Evolutionary conservation across 1,140 invertebrate species (phyloP).

Genomic region (Drosophila repleta): DNA sequence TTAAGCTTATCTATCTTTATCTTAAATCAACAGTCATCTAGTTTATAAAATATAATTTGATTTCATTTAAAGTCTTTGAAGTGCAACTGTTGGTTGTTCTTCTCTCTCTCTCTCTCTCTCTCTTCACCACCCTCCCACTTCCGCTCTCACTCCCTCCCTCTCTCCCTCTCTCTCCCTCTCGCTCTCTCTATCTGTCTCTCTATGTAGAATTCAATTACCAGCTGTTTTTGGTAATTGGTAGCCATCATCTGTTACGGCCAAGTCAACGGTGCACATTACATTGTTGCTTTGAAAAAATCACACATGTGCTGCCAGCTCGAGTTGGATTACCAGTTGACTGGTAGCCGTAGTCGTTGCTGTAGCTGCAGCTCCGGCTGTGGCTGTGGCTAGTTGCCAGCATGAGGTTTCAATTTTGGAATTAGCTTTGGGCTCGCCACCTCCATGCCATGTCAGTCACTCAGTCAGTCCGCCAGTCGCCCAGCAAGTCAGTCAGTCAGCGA

Average conservation of each 20-base stretch:
- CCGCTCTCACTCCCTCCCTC: too few relatives aligned
- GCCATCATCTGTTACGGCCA: not conserved
- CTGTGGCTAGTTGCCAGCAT: constrained; percentile 10
- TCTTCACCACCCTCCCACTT: too few relatives aligned
- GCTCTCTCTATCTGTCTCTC: too few relatives aligned
- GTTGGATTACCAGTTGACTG: constrained; percentile 16
- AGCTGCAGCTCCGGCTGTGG: not conserved
- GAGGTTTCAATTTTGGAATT: constrained; percentile 37
- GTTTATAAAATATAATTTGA: too few relatives aligned
- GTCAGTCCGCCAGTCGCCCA: not conserved
- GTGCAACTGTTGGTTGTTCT: too few relatives aligned
- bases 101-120: too few relatives aligned
- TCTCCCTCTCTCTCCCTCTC: too few relatives aligned
- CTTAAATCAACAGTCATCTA: too few relatives aligned
- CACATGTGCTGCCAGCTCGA: not conserved
- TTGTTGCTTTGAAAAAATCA: not conserved
- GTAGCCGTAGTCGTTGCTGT: constrained; percentile 21
- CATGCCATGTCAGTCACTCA: not conserved
- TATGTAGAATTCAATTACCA: too few relatives aligned
- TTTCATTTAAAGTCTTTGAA: too few relatives aligned
- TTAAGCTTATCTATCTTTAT: too few relatives aligned
- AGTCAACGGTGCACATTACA: not conserved
- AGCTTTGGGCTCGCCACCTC: constrained; percentile 3
- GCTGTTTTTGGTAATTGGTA: not conserved
- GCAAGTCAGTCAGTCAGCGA: constrained; percentile 12